phyloP scores from a whole-genome alignment of 2,888 invertebrate species.

The Catocala fraxini region DNA sequence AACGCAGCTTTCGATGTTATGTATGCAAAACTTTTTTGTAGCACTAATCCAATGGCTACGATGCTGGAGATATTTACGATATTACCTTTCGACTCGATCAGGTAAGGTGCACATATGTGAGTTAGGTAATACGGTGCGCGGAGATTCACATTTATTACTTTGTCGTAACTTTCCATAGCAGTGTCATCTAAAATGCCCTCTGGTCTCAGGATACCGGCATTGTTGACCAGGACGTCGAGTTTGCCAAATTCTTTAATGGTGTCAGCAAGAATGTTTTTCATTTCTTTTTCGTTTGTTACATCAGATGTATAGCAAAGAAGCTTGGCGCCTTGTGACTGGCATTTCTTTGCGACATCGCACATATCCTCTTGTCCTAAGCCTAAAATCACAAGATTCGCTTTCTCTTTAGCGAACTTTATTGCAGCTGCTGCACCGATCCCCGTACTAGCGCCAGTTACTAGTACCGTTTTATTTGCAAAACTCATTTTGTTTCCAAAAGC shows the following conservation, averaged over 20 bases:
- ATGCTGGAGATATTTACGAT: slow-evolving; percentile 90
- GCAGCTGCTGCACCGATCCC: slow-evolving; percentile 55
- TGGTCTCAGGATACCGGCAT: slow-evolving; percentile 7
- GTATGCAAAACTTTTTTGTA: slow-evolving; percentile 27
- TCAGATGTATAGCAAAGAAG: too few relatives aligned
- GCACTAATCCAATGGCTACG: slow-evolving; percentile 1
- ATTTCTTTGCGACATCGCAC: slow-evolving; percentile 15
- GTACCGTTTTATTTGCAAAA: slow-evolving; percentile 53
- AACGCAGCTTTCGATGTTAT: slow-evolving; percentile 49
- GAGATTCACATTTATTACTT: slow-evolving; percentile 31
- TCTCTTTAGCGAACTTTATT: slow-evolving; percentile 37
- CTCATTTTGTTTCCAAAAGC: slow-evolving; percentile 33
- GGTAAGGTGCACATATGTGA: slow-evolving; percentile 40
- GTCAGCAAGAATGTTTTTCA: too few relatives aligned
- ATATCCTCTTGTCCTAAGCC: slow-evolving; percentile 50
- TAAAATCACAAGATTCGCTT: slow-evolving; percentile 46
- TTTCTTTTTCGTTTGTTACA: too few relatives aligned
- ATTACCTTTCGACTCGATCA: slow-evolving; percentile 76
- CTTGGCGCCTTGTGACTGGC: neutral
- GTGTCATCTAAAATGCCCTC: slow-evolving; percentile 18
- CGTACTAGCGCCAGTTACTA: slow-evolving; percentile 56
- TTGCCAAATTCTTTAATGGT: too few relatives aligned
- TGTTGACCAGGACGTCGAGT: neutral
- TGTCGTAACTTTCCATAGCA: slow-evolving; percentile 25
- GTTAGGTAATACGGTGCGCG: slow-evolving; percentile 31